phyloP scores from a whole-genome alignment of 2,113 vertebrate genomes.

The Equus quagga region DNA sequence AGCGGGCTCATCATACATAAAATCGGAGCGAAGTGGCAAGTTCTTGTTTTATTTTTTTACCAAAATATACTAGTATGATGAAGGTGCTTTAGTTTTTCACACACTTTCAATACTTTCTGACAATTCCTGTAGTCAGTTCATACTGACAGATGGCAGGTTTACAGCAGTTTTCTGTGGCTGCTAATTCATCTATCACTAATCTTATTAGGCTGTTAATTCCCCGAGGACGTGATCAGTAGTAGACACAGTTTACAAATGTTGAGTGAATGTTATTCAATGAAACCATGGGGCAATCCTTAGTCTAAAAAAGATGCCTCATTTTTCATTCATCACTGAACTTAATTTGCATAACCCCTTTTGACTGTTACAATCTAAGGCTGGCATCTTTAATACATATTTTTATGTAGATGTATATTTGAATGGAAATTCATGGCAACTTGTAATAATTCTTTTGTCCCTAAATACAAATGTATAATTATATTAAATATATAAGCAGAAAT shows the following conservation, averaged over 20 bases:
- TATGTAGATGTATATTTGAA: neutral
- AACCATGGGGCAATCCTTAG: neutral
- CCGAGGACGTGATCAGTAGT: neutral
- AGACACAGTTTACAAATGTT: neutral
- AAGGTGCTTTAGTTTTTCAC: neutral
- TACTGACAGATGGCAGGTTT: neutral
- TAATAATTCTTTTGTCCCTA: neutral
- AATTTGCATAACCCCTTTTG: neutral
- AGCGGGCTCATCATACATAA: fast-evolving
- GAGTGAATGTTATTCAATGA: neutral
- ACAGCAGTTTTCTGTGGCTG: constrained; percentile 29
- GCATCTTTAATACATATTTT: neutral
- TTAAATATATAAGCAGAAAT: neutral
- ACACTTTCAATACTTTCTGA: neutral
- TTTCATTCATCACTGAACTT: neutral
- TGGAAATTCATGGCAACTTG: neutral
- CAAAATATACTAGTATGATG: neutral
- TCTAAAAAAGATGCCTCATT: neutral
- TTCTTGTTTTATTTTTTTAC: neutral
- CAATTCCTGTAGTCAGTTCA: neutral
- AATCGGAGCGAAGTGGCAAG: neutral
- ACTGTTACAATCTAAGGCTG: neutral
- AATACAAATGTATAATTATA: neutral
- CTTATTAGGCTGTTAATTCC: constrained; percentile 68
- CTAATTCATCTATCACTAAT: constrained; percentile 70